Conservation (phyloP, 2,113 vertebrate species). For the Mungos mungo region DNA sequence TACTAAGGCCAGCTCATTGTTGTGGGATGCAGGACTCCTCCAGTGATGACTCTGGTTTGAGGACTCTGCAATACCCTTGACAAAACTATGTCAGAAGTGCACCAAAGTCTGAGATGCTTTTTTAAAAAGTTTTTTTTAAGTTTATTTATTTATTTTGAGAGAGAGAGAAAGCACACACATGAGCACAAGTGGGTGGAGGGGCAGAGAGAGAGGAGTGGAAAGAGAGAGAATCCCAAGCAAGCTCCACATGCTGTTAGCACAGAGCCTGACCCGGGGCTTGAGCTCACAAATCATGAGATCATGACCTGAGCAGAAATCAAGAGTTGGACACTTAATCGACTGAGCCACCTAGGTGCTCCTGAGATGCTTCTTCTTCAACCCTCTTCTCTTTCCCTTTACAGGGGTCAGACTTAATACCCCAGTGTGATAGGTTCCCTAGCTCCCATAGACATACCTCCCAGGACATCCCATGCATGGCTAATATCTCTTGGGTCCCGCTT, state of each 20-base stretch:
- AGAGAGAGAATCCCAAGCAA: too few species aligned
- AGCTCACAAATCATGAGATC: too few species aligned
- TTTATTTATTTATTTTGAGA: too few species aligned
- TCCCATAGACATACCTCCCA: background rate
- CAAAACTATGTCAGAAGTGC: background rate
- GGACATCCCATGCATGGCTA: background rate
- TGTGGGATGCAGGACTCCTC: background rate
- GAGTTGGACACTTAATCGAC: too few species aligned
- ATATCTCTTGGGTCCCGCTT: background rate
- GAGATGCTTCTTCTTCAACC: background rate
- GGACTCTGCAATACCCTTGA: background rate
- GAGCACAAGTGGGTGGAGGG: too few species aligned
- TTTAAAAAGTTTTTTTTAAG: too few species aligned
- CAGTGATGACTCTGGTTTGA: background rate
- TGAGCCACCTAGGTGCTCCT: too few species aligned
- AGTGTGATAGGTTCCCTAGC: background rate
- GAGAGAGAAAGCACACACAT: too few species aligned
- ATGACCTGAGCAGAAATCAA: too few species aligned
- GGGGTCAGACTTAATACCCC: background rate
- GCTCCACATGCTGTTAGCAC: too few species aligned
- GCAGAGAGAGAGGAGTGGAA: too few species aligned
- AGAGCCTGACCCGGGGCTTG: too few species aligned
- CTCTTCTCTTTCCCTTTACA: background rate
- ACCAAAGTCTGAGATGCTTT: background rate
- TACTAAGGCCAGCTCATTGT: background rate